Evolutionary conservation across 2,888 invertebrate species (phyloP), one percentile per base, ranked within the genome.

Genomic region (Nomada fucata): DNA sequence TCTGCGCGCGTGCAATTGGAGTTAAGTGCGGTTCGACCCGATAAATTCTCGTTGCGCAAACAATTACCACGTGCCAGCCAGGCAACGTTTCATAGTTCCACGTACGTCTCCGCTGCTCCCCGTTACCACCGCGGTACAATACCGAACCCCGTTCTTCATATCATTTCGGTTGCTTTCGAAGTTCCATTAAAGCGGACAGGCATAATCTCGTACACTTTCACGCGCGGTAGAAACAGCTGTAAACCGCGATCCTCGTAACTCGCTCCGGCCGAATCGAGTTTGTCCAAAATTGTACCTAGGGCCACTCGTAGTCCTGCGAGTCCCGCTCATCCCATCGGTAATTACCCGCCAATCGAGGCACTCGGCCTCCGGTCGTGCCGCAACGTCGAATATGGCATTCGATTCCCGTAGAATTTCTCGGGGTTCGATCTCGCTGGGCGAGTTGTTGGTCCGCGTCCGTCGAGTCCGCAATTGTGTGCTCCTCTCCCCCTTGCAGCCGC

Each of bases 21-120:
- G 87, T 87, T 85, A 87, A 87, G 82, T 85, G 76, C 73, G 73
- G 73, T 69, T 81, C 83, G 70, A 77, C 77, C 60, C 84, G 84
- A 87, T 88, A 88, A 88, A 87, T 88, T 76, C 83, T 88, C 76
- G 80, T 87, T 86, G 81, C 83, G 70, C 76, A 86, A 85, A 79
- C 74, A 80, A 76, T 82, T 82, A 84, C 29, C 55, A n/a, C 23
- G 20, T 26, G 26, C 36, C 20, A 52, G 7, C 64, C 47, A n/a
- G n/a, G 13, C 70, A 61, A 80, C 70, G 55, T 36, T 36, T 36
- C 36, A 36, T 7, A 36, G 36, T 36, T 36, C 36, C 36, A 36
- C 36, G 7, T 36, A 36, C 36, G 36, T 36, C 36, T 36, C 36
- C 36, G 7, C 36, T 36, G 36, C 7, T 36, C 9, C 7, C 36